A percentile compares a stretch with the other conserved stretches of the same genome.
Conservation (phyloP, 1,140 invertebrate species). For the Trichomalopsis sarcophagae region DNA sequence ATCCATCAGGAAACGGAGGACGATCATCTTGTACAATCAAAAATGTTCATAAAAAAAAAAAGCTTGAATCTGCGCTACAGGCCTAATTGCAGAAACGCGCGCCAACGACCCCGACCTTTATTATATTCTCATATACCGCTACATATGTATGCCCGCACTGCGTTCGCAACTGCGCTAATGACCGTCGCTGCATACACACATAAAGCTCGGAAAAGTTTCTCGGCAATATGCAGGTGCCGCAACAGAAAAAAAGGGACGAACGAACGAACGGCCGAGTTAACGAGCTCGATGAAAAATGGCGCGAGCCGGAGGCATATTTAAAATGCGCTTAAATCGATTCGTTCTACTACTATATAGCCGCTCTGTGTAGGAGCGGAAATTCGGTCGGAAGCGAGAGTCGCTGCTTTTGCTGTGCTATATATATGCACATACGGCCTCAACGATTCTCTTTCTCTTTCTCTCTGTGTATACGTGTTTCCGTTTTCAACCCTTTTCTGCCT, state of each 20-base stretch:
- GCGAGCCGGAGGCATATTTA: slow-evolving; percentile 2
- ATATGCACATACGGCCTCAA: not conserved
- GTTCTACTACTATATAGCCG: not conserved
- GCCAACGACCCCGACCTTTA: not conserved
- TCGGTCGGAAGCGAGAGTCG: slow-evolving; percentile 9
- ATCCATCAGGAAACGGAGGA: too few relatives aligned
- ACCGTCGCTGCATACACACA: not conserved
- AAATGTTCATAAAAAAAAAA: too few relatives aligned
- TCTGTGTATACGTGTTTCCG: not conserved
- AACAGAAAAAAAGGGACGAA: not conserved
- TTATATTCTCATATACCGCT: not conserved
- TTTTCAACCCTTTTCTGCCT: not conserved
- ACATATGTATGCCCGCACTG: not conserved
- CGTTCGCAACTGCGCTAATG: not conserved
- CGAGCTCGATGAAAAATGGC: not conserved
- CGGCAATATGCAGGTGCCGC: not conserved
- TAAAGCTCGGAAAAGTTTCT: not conserved
- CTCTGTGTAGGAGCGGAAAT: slow-evolving; percentile 18
- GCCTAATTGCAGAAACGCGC: too few relatives aligned
- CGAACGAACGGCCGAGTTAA: not conserved
- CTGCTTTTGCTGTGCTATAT: too few relatives aligned
- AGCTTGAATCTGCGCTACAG: too few relatives aligned
- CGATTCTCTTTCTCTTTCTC: not conserved
- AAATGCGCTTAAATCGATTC: slow-evolving; percentile 36
- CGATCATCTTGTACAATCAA: too few relatives aligned